Base-by-base conservation (phyloP, 2,888 invertebrate species). In the Drosophila mayaguana region DNA sequence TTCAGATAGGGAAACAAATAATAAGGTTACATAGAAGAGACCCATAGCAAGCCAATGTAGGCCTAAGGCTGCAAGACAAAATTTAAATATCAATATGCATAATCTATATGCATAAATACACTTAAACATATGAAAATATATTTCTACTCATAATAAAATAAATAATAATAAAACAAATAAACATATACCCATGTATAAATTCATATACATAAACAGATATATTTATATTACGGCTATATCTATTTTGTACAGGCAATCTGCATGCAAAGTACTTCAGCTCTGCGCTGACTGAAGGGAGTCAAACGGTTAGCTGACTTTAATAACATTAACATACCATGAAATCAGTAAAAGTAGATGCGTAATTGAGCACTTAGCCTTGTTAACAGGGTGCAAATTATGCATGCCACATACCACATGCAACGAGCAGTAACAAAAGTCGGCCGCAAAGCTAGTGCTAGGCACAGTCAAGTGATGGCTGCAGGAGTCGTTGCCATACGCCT, bases 381-480 rank as follows among this genome's bases (percentile, higher is more conserved):
- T 38, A 38, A 68, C 54, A 36, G n/a, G 25, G 18, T 28, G 11
- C 46, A 43, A 22, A 68, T 40, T 69, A 40, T 50, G 67, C 66
- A 53, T 9, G n/a, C 32, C 22, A 28, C 32, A 46, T 22, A 20
- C 20, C 28, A 28, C 32, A 54, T 34, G 28, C 20, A n/a, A 51
- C 48, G 11, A 9, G 14, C 25, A 0, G 34, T 6, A 8, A 34
- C 22, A 22, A 40, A 53, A 53, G 25, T 36, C 25, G 5, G 66
- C 40, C 45, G n/a, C 32, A 32, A 11, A 12, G 0, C 1, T 0
- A 2, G 38, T 9, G 8, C 12, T 1, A 8, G 14, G 1, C 34
- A 64, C 74, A 87, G 84, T 87, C 53, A 56, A 55, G 38, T 28
- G 63, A 69, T 63, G 61, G 14, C 70, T 57, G n/a, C 51, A 22